Base-by-base conservation (phyloP, 1,140 invertebrate genomes). In the Stenopsyche tienmushanensis region DNA sequence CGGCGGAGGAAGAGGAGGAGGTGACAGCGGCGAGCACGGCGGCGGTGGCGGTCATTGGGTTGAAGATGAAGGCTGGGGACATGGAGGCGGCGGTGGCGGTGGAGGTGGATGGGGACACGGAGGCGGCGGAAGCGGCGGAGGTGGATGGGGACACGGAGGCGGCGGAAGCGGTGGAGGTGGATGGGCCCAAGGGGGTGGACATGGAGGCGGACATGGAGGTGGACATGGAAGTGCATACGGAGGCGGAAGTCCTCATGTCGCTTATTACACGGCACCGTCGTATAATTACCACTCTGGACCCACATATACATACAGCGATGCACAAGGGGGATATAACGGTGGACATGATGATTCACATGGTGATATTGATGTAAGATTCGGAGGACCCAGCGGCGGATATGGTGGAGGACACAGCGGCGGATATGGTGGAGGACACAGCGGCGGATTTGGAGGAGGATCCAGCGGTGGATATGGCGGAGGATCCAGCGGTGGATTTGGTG, bases 211-310 rank as follows among this genome's bases (percentile, higher is more conserved):
- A 44, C 26, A 44, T 17, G 39, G 42, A 23, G 55, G 55, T 24
- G 39, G 39, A 59, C 15, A 44, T 45, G 55, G 55, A 44, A 20
- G 41, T 50, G 44, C 10, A 17, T 49, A 29, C 24, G 50, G 60
- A 3, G 29, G 50, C 15, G 25, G 34, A 23, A 15, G 23, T 50
- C 63, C 52, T 41, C 45, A 29, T 17, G n/a, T 55, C 20, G 47
- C 17, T 39, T 64, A 55, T 26, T 42, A 64, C 41, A 54, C 62
- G 3, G 62, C 50, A 3, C 62, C 62, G 15, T 55, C 62, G 25
- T 64, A 64, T 50, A 64, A 42, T 47, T 64, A 64, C 49, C 62
- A 64, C 24, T 54, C 62, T 29, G 62, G 62, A 21, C 62, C 62
- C 13, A 18, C 49, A 13, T 64, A 64, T 26, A 1, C 15, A n/a